Evolutionary conservation across 1,140 invertebrate species (phyloP), one percentile per base, ranked within the genome.

Genomic region (Oscheius sp.): DNA sequence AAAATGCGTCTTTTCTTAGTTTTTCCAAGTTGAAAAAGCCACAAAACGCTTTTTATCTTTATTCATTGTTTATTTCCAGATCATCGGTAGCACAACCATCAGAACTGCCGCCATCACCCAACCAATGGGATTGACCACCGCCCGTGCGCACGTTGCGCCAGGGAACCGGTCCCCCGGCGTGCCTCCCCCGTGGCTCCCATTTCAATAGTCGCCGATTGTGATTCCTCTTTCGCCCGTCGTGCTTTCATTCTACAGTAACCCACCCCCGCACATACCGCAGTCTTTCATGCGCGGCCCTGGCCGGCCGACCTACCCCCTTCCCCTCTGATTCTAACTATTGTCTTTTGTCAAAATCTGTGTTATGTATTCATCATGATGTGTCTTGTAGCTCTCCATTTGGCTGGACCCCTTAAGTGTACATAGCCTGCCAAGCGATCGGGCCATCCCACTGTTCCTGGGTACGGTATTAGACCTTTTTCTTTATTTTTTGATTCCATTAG

Each of bases 11-110:
- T n/a, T n/a, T n/a, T n/a, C n/a, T n/a, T n/a, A n/a, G n/a, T n/a
- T n/a, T n/a, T n/a, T n/a, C n/a, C n/a, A n/a, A n/a, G n/a, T n/a
- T n/a, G n/a, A n/a, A n/a, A n/a, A n/a, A n/a, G n/a, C n/a, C n/a
- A n/a, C n/a, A 64, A 64, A 64, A 10, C 29, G 38, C 10, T 49
- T 64, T 15, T 10, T 49, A 20, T 15, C 29, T 64, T 52, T 52
- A 64, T 61, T 77, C 73, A 66, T 67, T 61, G 78, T 63, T 72
- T 71, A 75, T 81, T 91, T 91, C 79, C 90, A 94, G 93, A 87
- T 97, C 94, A 73, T 93, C 93, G 75, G 94, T 97, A 85, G 95
- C 95, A 73, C 94, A 97, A 87, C 92, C 93, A 58, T 95, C 93
- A 67, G 94, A 97, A 88, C 88, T 97, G 85, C 95, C 94, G 79